A percentile compares a stretch with the other conserved stretches of the same genome.
These are phyloP conservation scores for Tragulus kanchil DNA, from an alignment of 2,113 vertebrate species.

Conservation along the genomic window DNA sequence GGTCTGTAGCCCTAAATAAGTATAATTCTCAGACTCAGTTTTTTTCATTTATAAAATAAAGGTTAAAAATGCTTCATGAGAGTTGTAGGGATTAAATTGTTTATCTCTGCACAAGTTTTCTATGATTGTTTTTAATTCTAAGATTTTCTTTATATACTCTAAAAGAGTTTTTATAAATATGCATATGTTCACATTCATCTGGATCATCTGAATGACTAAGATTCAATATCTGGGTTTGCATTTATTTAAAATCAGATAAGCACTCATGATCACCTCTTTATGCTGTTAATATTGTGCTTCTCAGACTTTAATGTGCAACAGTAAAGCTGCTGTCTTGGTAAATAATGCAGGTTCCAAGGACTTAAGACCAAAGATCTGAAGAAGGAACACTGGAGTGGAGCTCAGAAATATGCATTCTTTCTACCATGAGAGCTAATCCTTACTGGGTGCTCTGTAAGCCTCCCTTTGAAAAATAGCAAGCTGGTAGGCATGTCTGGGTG, in stretches of 20 bases:
- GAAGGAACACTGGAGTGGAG: not conserved
- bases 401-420: not conserved
- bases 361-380: not conserved
- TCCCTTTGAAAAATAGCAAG: not conserved
- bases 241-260: not conserved
- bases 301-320: not conserved
- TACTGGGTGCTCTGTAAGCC: not conserved
- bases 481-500: not conserved
- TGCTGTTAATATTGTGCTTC: not conserved
- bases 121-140: not conserved
- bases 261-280: not conserved
- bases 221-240: not conserved
- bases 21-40: not conserved
- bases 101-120: not conserved
- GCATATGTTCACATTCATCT: not conserved
- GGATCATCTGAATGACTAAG: not conserved
- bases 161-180: not conserved
- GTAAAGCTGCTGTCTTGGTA: not conserved
- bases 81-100: not conserved
- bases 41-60: constrained; percentile 4
- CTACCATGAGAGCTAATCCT: not conserved
- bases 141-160: not conserved
- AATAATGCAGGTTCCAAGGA: not conserved
- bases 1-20: not conserved
- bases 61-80: not conserved